A percentile compares a stretch with the other conserved stretches of the same genome.
Conservation (phyloP, 2,113 vertebrate species). For the Sinosuthora webbiana region DNA sequence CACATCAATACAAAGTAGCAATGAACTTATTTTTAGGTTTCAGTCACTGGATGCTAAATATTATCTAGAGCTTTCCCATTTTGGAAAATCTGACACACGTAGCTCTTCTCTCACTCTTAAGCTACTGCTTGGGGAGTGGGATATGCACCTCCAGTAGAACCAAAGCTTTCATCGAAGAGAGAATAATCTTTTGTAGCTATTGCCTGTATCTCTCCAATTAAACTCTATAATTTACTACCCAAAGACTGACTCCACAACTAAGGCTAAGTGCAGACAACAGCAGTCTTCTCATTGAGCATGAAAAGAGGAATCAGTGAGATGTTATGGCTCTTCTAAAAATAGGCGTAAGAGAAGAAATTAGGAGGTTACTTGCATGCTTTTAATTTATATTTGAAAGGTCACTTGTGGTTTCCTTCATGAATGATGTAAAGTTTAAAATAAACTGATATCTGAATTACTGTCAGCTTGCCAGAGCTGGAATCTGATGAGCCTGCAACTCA, state of each 20-base stretch:
- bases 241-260: background rate
- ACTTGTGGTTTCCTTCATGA: background rate
- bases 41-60: conserved; percentile 32
- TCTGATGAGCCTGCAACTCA: conserved; percentile 39
- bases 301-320: background rate
- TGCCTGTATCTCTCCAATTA: background rate
- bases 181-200: background rate
- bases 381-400: conserved; percentile 62
- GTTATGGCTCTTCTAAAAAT: background rate
- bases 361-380: background rate
- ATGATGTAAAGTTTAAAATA: conserved; percentile 30
- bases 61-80: background rate
- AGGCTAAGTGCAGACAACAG: background rate
- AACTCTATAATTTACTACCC: background rate
- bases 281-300: background rate
- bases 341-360: background rate
- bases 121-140: background rate
- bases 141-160: background rate
- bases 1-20: conserved; percentile 12
- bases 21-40: conserved; percentile 49
- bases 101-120: background rate
- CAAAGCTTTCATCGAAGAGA: background rate
- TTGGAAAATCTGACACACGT: background rate
- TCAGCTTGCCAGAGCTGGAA: conserved; percentile 37
- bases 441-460: conserved; percentile 48